A percentile compares a stretch with the other conserved stretches of the same genome.
These are phyloP conservation scores for Xylocampa areola DNA, from an alignment of 2,888 invertebrate genomes.

Conservation along the genomic window DNA sequence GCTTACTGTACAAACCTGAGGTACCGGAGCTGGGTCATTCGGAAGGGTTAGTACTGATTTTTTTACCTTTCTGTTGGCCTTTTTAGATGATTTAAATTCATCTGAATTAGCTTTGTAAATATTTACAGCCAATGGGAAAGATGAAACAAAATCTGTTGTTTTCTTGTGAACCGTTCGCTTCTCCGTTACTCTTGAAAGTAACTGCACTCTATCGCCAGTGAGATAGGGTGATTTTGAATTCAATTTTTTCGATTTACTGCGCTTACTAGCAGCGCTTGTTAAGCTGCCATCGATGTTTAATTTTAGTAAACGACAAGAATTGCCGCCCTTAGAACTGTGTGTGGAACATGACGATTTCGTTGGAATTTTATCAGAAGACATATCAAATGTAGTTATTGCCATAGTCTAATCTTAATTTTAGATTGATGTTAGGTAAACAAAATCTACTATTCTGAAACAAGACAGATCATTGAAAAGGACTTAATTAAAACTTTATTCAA, in stretches of 20 bases:
- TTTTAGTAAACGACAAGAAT: constrained; percentile 57
- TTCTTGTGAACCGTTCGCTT: constrained; percentile 72
- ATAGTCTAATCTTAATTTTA: constrained; percentile 54
- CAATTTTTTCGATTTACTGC: constrained; percentile 60
- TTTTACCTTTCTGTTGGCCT: constrained; percentile 70
- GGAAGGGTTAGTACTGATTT: constrained; percentile 82
- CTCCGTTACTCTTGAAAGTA: constrained; percentile 72
- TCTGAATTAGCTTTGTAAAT: constrained; percentile 83
- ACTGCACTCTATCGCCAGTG: constrained; percentile 66
- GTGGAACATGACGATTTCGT: constrained; percentile 55
- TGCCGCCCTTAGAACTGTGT: constrained; percentile 55
- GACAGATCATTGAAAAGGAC: not conserved
- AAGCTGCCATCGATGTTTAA: constrained; percentile 59
- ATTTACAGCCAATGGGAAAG: constrained; percentile 74
- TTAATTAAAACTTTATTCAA: too few species aligned
- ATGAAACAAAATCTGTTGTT: constrained; percentile 67
- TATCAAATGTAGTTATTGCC: constrained; percentile 70
- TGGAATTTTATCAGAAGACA: constrained; percentile 57
- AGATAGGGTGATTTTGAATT: constrained; percentile 72
- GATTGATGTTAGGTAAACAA: constrained; percentile 10
- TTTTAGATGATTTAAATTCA: constrained; percentile 72
- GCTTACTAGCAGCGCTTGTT: constrained; percentile 56
- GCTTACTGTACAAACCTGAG: constrained; percentile 78
- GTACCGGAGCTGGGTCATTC: constrained; percentile 67
- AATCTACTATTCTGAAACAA: constrained; percentile 49